These are phyloP conservation scores for Xestia xanthographa DNA, from an alignment of 2,888 invertebrate genomes.

Conservation along the genomic window DNA sequence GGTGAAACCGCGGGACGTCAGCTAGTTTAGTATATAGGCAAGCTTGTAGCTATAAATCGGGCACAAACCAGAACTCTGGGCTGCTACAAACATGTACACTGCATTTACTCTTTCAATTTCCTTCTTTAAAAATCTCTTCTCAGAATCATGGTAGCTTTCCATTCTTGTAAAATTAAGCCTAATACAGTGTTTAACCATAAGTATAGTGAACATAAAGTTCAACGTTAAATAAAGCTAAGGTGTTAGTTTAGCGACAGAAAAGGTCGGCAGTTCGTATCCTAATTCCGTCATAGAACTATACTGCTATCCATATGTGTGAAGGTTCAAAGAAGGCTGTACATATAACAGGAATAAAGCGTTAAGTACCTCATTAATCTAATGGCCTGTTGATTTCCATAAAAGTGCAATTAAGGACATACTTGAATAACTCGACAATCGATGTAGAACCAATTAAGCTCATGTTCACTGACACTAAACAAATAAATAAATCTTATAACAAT, in stretches of 20 bases:
- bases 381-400: slow-evolving; percentile 38
- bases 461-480: slow-evolving; percentile 25
- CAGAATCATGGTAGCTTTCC: background rate
- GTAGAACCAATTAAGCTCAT: slow-evolving; percentile 26
- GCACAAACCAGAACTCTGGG: background rate
- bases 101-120: background rate
- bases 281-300: slow-evolving; percentile 13
- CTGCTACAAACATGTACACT: no score
- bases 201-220: slow-evolving; percentile 9
- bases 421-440: slow-evolving; percentile 20
- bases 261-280: slow-evolving; percentile 19
- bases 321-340: slow-evolving; percentile 16
- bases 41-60: background rate
- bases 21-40: no score
- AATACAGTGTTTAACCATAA: slow-evolving; percentile 8
- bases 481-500: slow-evolving; percentile 10
- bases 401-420: slow-evolving; percentile 18
- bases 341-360: slow-evolving; percentile 6
- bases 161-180: background rate
- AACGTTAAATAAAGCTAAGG: slow-evolving; percentile 9
- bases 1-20: no score
- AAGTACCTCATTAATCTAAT: slow-evolving; percentile 48
- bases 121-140: background rate
- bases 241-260: slow-evolving; percentile 1
- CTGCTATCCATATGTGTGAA: slow-evolving; percentile 40